Conservation (phyloP, 2,888 invertebrate genomes). For the Apoderus coryli region DNA sequence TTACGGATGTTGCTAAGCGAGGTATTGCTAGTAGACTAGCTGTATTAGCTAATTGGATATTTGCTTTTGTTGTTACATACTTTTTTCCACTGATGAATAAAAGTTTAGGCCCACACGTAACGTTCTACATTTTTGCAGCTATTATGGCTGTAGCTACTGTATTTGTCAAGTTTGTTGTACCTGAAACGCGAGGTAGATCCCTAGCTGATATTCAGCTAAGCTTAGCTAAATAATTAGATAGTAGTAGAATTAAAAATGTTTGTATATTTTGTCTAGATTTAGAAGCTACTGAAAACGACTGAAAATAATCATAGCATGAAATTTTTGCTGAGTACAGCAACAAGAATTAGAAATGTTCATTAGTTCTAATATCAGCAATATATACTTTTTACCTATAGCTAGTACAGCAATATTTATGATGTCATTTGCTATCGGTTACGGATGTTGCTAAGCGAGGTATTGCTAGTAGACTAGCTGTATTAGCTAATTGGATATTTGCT, state of each 20-base stretch:
- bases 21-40: conserved; percentile 27
- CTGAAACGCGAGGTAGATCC: conserved; percentile 28
- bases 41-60: conserved; percentile 27
- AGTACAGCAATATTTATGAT: conserved; percentile 27
- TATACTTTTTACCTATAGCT: too few species aligned
- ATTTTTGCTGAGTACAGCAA: too few species aligned
- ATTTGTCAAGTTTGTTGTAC: conserved; percentile 26
- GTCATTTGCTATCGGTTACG: conserved; percentile 27
- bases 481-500: conserved; percentile 27
- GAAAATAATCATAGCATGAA: too few species aligned
- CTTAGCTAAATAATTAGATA: too few species aligned
- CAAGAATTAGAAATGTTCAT: too few species aligned
- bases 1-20: too few species aligned
- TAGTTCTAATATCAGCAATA: too few species aligned
- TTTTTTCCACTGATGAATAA: conserved; percentile 26
- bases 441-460: too few species aligned
- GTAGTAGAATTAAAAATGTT: too few species aligned
- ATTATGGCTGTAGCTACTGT: conserved; percentile 24
- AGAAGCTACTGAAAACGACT: too few species aligned
- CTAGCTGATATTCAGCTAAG: conserved; percentile 27
- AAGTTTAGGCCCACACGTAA: conserved; percentile 24
- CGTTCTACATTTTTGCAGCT: conserved; percentile 26
- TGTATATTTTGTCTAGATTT: too few species aligned
- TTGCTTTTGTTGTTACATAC: conserved; percentile 28
- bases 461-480: conserved; percentile 27